Evolutionary conservation across 2,113 vertebrate species (phyloP), one percentile per base, ranked within the genome.

Genomic region (Strigops habroptila): DNA sequence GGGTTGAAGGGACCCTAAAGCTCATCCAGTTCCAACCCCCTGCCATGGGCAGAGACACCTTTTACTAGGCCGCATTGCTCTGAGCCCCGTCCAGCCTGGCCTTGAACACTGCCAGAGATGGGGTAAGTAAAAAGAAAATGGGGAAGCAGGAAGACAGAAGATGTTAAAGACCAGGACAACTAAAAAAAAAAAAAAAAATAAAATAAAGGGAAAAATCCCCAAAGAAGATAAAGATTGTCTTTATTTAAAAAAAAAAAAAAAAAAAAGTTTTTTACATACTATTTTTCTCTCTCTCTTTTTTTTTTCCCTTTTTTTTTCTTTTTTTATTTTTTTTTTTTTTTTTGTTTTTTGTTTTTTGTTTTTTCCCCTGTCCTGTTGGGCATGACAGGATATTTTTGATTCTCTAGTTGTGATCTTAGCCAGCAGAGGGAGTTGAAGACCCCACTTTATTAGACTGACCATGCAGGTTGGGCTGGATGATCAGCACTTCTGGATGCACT

Each of bases 381-480:
- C 4, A 1, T 5, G n/a, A 14, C 7, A 35, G 12, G 8, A 1
- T 19, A 17, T 48, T 51, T 37, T 8, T 1, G 39, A 19, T 30
- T 57, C 13, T 69, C 23, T n/a, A 18, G 6, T n/a, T 64, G 37
- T 85, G 31, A 30, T 41, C 89, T 52, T 59, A 88, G 39, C 76
- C 93, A 75, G 88, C 68, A 95, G 94, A 90, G 90, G 85, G 90
- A 83, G 90, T 68, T 93, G 46, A 48, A 64, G 60, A 43, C 30
- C 60, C 55, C 17, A 0, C 49, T 69, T 83, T 48, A 48, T 83
- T 48, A 48, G 37, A 7, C 35, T 21, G 55, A 25, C 28, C 12
- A 0, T 13, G 30, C 57, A 18, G 64, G 37, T 77, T 91, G 75
- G 49, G 31, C 87, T 85, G 39, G 57, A 7, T 19, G 85, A 27